These are phyloP conservation scores for Cyclophora punctaria DNA, from an alignment of 2,888 invertebrate species.

Conservation along the genomic window DNA sequence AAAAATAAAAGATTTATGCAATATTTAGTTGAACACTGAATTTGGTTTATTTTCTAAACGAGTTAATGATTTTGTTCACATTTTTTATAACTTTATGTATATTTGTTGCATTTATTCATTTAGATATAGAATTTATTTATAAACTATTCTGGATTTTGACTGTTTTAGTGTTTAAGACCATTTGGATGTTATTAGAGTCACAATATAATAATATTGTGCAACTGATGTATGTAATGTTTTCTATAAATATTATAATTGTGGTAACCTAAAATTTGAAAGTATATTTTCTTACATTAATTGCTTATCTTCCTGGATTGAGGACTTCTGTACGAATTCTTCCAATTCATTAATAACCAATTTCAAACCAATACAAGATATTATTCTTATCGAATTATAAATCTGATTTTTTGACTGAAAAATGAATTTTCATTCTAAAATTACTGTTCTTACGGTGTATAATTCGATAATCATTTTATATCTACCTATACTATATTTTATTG, in stretches of 20 bases:
- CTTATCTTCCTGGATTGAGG: too few relatives aligned
- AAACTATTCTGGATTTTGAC: slow-evolving; percentile 25
- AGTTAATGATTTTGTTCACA: slow-evolving; percentile 30
- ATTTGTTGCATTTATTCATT: slow-evolving; percentile 67
- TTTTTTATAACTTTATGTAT: slow-evolving; percentile 44
- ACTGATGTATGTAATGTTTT: too few relatives aligned
- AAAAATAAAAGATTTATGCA: slow-evolving; percentile 12
- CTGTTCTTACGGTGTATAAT: too few relatives aligned
- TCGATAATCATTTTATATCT: slow-evolving; percentile 8
- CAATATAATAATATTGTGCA: too few relatives aligned
- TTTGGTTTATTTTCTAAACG: slow-evolving; percentile 28
- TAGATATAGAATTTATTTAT: slow-evolving; percentile 21
- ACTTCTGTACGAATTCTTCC: too few relatives aligned
- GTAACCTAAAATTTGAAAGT: too few relatives aligned
- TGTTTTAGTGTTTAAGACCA: slow-evolving; percentile 33
- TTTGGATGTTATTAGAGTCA: too few relatives aligned
- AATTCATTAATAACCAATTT: too few relatives aligned
- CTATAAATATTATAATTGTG: too few relatives aligned
- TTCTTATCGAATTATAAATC: too few relatives aligned
- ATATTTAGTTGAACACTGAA: slow-evolving; percentile 20
- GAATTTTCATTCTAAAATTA: slow-evolving; percentile 15
- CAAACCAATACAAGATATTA: too few relatives aligned
- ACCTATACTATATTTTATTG: slow-evolving; percentile 25
- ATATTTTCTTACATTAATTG: too few relatives aligned
- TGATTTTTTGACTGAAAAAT: slow-evolving; percentile 25